Base-by-base conservation (phyloP, 2,113 vertebrate species). In the Alectura lathami region DNA sequence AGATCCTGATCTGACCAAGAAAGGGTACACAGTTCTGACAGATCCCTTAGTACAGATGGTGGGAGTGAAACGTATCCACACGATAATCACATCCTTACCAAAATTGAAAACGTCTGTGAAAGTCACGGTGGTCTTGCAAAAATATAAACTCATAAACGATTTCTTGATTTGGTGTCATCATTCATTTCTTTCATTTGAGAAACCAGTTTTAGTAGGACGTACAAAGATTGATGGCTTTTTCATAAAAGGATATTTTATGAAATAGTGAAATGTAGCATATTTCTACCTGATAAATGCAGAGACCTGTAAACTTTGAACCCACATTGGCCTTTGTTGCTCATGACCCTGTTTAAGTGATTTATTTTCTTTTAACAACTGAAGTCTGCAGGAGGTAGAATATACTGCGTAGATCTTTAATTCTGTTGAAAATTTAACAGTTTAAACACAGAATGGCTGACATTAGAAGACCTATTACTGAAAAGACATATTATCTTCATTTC, bases 271-370 rank as follows among this genome's bases (percentile, higher is more conserved):
- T 96, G 95, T 96, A 98, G 96, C 98, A 98, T 98, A 98, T 98
- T 99, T 99, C 98, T 98, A 98, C 98, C 98, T 98, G 98, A 98
- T 98, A 98, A 98, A 99, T 98, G 98, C 98, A 97, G 96, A 98
- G 95, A 98, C 98, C 98, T 98, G 96, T 98, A 98, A 98, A 99
- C 99, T 98, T 97, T 99, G 97, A 98, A 98, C 98, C 98, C 94
- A 91, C 91, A 20, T 62, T 98, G 98, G 98, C 99, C 99, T 99
- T 98, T 99, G 98, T 98, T 98, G 98, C 98, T 98, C 94, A 95
- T 98, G 98, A 98, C 98, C 98, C 96, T 98, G 98, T 97, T 98
- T 97, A 98, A 98, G 98, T 99, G 98, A 99, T 99, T 98, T 98
- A 98, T 98, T 98, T 95, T 83, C 94, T 96, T 97, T 97, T 98